Base-by-base conservation (phyloP, 2,888 invertebrate species). In the Poecilus cupreus region DNA sequence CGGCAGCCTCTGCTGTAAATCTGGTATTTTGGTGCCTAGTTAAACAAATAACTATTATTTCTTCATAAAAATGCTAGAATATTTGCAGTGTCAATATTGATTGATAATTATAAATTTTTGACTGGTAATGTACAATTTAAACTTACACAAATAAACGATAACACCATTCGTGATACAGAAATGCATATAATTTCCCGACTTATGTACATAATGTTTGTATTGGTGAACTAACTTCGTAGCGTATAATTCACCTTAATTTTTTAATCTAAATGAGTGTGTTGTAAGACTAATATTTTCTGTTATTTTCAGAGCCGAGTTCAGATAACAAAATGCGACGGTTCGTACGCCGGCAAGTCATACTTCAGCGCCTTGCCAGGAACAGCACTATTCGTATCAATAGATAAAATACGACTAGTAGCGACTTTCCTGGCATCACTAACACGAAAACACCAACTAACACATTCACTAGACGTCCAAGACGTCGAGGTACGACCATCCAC, bases 361-460 rank as follows among this genome's bases (percentile, higher is more conserved):
- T 89, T 89, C 81, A 85, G 83, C 26, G 89, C 89, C 82, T 78
- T 84, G 49, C 88, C 87, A 13, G 89, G 89, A 4, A 86, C 85
- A 82, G 89, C 88, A 3, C 83, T 89, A 32, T 89, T 89, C 80
- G 88, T 89, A 2, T 89, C 89, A 8, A 87, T 89, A 18, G 89
- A 89, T 57, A 87, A 86, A 84, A 86, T 89, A 43, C 79, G 85
- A 68, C 87, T 87, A n/a, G 46, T 81, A 13, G 39, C 46, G 11
- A 18, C 46, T n/a, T 81, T 37, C n/a, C 26, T 81, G 18, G 22
- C 75, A 3, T 60, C 80, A 4, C 2, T 75, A 13, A 37, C 43
- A 3, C 57, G 43, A 26, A 57, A 22, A 60, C 32, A 74, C 24
- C 72, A 80, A 22, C 6, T 68, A 16, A 11, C 37, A 10, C 37